Evolutionary conservation across 1,140 invertebrate genomes (phyloP).

Genomic region (Halesus radiatus): DNA sequence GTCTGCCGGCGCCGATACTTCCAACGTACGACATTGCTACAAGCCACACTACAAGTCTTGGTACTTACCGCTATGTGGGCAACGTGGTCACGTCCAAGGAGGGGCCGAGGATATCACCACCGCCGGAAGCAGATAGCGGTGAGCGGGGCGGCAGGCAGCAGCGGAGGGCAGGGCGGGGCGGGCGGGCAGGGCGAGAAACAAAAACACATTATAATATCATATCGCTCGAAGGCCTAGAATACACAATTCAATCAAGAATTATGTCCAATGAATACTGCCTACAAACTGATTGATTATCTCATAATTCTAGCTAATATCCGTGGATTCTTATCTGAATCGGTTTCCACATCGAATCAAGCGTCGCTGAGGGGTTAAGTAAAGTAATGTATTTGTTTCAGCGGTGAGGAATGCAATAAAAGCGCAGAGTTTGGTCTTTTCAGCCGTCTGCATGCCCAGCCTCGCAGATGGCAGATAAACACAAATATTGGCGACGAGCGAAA

Average conservation of each 20-base stretch:
- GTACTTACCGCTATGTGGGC: constrained; percentile 55
- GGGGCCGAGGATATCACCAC: constrained; percentile 41
- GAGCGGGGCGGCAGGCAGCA: constrained; percentile 12
- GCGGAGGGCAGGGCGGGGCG: constrained; percentile 31
- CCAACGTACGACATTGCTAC: constrained; percentile 1
- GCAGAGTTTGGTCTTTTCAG: constrained; percentile 5
- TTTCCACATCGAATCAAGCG: neutral
- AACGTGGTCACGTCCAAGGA: constrained; percentile 33
- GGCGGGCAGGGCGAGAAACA: constrained; percentile 35
- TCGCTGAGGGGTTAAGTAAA: constrained; percentile 2
- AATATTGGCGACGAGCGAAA: too few relatives aligned
- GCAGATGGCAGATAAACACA: too few relatives aligned
- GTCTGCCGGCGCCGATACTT: constrained; percentile 7
- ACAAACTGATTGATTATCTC: too few relatives aligned
- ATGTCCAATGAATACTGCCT: too few relatives aligned
- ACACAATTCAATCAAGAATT: too few relatives aligned
- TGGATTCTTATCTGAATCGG: too few relatives aligned
- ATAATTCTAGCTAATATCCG: too few relatives aligned
- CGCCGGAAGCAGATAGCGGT: constrained; percentile 52
- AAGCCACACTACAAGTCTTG: neutral
- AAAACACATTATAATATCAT: constrained; percentile 29
- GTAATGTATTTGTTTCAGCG: neutral
- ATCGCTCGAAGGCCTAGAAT: too few relatives aligned
- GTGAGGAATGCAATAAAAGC: neutral
- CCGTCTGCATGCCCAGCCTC: neutral